Evolutionary conservation across 1,140 invertebrate species (phyloP), one percentile per base, ranked within the genome.

Genomic region (Drosophila athabasca): DNA sequence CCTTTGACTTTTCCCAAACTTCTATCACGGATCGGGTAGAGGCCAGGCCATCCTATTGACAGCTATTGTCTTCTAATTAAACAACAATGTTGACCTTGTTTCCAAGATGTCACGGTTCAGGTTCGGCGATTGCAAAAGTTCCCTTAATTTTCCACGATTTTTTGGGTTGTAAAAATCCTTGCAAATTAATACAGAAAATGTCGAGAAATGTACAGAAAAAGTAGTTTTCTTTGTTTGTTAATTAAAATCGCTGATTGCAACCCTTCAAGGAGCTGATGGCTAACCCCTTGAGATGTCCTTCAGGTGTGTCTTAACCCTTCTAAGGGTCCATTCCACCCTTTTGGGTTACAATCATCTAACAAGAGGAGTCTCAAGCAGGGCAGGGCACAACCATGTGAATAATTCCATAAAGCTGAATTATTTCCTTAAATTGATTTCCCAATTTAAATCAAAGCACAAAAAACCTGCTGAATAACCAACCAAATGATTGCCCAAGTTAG

Each of bases 1-100:
- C 71, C 76, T 62, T 71, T 83, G 64, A 75, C 79, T 65, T 43
- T 45, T 26, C 22, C 48, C 55, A 57, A 44, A 44, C 29, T 46
- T 43, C 53, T 44, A 55, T 17, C 35, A 55, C 57, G 24, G 49
- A 3, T 24, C 15, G 2, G 24, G 9, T 5, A 3, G 4, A 3
- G 24, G 24, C 3, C 0, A 41, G 17, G 53, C 39, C 45, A 59
- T 60, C 52, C 75, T 76, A 87, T 87, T 87, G 82, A 87, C 82
- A 87, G 83, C 82, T 87, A 88, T 87, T 88, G 82, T 87, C 70
- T 45, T 55, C 75, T 87, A 87, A 87, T 87, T 87, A 87, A 87
- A 88, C 79, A 87, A 87, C 83, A 87, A 87, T 87, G 78, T 72
- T 87, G 82, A 87, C 82, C 83, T 88, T 19, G 71, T 75, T 87